Base-by-base conservation (phyloP, 2,797 vertebrate species). In the Tamandua tetradactyla region DNA sequence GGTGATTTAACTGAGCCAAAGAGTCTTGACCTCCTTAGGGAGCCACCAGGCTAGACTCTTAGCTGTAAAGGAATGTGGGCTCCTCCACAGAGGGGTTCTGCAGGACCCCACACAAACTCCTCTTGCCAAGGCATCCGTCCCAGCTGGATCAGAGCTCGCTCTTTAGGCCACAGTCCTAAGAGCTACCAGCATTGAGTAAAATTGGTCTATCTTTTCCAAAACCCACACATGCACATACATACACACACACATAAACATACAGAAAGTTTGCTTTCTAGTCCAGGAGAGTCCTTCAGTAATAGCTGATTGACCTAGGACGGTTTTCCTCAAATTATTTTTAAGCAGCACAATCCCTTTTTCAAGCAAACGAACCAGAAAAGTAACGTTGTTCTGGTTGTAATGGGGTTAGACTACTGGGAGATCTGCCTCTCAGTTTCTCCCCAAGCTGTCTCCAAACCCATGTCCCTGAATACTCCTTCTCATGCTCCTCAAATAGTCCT, bases 1-100 rank as follows among this genome's bases (percentile, higher is more conserved):
- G 13, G 25, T 92, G 93, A 44, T 62, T 86, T 74, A 74, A 62
- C 61, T 64, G 62, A 80, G 52, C 75, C 64, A 72, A 78, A 93
- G 52, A 93, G 23, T 11, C 64, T 71, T 75, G 22, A 84, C 12
- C 37, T 66, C 57, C 69, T 57, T 0, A 61, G 55, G 82, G 37
- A 85, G 42, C 32, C 12, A 66, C 35, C 61, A 27, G 30, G 4
- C 35, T n/a, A 27, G 40, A 52, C 23, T 61, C 40, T 69, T 49
- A 40, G 27, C 59, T 87, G 25, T 47, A 62, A 88, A 81, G 40
- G 44, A 32, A 55, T 0, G 0, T 17, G 13, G 9, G 12, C 30
- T 40, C 18, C 14, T 57, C 49, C 35, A 37, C 12, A 44, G 8
- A 55, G 27, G 18, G 75, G 14, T 17, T 47, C 64, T 79, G 27